Evolutionary conservation across 2,888 invertebrate genomes (phyloP), one percentile per base, ranked within the genome.

Genomic region (Cinara cedri): DNA sequence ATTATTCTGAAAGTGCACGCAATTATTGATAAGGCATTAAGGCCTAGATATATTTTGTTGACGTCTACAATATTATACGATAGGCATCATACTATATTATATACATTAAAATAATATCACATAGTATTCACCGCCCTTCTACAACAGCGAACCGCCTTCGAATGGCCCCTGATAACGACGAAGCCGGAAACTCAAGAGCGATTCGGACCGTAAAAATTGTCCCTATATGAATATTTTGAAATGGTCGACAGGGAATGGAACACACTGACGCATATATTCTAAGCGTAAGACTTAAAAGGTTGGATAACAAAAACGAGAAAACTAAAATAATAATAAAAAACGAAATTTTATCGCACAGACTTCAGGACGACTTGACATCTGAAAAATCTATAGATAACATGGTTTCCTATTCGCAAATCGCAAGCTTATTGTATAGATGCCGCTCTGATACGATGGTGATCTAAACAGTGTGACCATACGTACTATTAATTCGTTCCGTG

Each of bases 1-100:
- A 34, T 19, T 34, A 44, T 57, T 60, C n/a, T 46, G 44, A 13
- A 16, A 60, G 24, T n/a, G 24, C 19, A 13, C 14, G 26, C 49
- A 19, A 21, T 44, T 44, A 24, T n/a, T 54, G 74, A 65, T 75
- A 75, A 75, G 44, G 63, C 11, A 3, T 26, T 3, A 26, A 34
- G 9, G 10, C 11, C 42, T 44, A 1, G 19, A 16, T n/a, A 6
- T 62, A 19, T 75, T 62, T 26, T 78, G 78, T 78, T 70, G 78
- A 78, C 78, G 78, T 78, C 78, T 78, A 78, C 78, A 78, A 42
- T 49, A 55, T 71, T 19, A 34, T 19, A n/a, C 16, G 11, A 34
- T 19, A 26, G 24, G 24, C 24, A 10, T 3, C 16, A 51, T 26
- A 68, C n/a, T 21, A 19, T 55, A 55, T 21, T 55, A 55, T 11